A percentile compares a stretch with the other conserved stretches of the same genome.
These are phyloP conservation scores for Gadopsis bispinosus DNA, from an alignment of 2,797 vertebrate genomes.

Conservation along the genomic window DNA sequence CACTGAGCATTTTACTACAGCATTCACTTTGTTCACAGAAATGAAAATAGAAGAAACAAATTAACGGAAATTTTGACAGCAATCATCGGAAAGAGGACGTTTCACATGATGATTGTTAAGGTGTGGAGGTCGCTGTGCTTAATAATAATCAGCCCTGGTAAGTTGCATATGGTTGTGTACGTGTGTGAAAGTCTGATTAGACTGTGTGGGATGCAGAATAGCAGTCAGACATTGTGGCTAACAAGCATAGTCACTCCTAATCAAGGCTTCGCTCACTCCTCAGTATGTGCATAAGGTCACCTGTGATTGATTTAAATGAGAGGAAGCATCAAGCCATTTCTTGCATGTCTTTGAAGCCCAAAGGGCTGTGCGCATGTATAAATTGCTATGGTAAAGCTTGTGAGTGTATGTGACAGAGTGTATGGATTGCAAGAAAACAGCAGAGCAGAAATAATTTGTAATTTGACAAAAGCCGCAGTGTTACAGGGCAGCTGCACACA, in stretches of 20 bases:
- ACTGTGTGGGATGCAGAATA: constrained; percentile 58
- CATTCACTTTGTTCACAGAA: constrained; percentile 3
- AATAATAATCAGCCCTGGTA: constrained; percentile 59
- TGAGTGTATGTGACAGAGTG: not conserved
- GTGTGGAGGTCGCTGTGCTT: constrained; percentile 33
- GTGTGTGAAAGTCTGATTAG: constrained; percentile 49
- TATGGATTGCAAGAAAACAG: constrained; percentile 7
- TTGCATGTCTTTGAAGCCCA: constrained; percentile 41
- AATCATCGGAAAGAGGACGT: constrained; percentile 12
- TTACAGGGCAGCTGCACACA: constrained; percentile 37
- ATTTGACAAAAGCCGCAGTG: not conserved
- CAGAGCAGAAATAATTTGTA: not conserved
- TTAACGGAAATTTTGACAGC: constrained; percentile 28
- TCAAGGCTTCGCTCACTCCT: constrained; percentile 65
- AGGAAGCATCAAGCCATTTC: constrained; percentile 40
- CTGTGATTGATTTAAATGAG: constrained; percentile 72
- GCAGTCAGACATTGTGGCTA: constrained; percentile 56
- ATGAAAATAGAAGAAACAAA: constrained; percentile 8
- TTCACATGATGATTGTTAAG: constrained; percentile 51
- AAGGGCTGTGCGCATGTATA: not conserved
- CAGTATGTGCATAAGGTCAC: constrained; percentile 72
- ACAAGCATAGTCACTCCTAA: constrained; percentile 68
- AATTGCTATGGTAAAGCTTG: not conserved
- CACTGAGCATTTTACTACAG: not conserved
- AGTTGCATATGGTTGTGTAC: not conserved